Evolutionary conservation across 2,797 vertebrate species (phyloP), one percentile per base, ranked within the genome.

Genomic region (Lindbergichthys nudifrons): DNA sequence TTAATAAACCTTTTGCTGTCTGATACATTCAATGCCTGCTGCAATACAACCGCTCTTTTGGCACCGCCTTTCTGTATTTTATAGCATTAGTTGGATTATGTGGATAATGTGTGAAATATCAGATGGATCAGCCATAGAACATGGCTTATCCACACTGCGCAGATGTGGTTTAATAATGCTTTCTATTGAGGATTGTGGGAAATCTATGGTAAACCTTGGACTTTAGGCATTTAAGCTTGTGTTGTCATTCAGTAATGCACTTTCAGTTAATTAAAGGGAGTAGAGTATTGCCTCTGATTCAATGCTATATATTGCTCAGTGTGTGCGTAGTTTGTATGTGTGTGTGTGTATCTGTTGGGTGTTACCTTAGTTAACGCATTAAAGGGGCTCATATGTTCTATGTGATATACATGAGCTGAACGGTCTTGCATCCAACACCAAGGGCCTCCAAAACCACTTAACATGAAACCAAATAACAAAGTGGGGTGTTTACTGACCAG

Each of bases 71-170:
- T n/a, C 10, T 65, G 5, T 18, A 39, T 59, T 1, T 23, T 21
- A 3, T 23, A 16, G 42, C 46, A 61, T 79, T 70, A 50, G 41
- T 64, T 63, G 58, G 53, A 56, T 50, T 42, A 47, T 65, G 58
- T 59, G 47, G 47, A 58, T 64, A 56, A 63, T 76, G 52, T 67
- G 62, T 75, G 61, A 62, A 62, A 72, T 41, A 80, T 70, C 62
- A 32, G 6, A 66, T 23, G 39, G 36, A 59, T 73, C 21, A 70
- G 36, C 19, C 23, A 3, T 48, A 56, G 47, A 42, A 19, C 48
- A 65, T 39, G 32, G 41, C 41, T 46, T 5, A 50, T 48, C 54
- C 46, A 60, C 30, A 43, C 12, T 21, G 53, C 0, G 4, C 57
- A 71, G 68, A 19, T 36, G 75, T 60, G 36, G 53, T 61, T n/a